A percentile compares a stretch with the other conserved stretches of the same genome.
These are phyloP conservation scores for Drosophila erecta DNA, from an alignment of 1,140 invertebrate species.

Conservation along the genomic window DNA sequence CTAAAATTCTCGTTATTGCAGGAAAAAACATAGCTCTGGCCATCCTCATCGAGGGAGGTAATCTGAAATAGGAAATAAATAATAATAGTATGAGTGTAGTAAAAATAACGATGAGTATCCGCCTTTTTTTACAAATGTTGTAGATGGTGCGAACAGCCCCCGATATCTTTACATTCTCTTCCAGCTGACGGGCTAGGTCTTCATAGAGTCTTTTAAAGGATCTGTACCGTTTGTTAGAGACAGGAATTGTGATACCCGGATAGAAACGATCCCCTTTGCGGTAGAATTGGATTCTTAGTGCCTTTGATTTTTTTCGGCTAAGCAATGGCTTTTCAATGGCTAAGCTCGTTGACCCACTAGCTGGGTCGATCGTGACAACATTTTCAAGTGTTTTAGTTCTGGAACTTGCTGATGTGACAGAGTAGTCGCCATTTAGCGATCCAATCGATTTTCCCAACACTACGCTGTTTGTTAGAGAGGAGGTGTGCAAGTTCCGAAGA, in stretches of 20 bases:
- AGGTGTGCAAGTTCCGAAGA: slow-evolving; percentile 61
- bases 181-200: slow-evolving; percentile 94
- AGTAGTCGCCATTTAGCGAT: slow-evolving; percentile 70
- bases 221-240: slow-evolving; percentile 93
- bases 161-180: slow-evolving; percentile 93
- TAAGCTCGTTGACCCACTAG: slow-evolving; percentile 1
- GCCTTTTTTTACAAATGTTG: slow-evolving; percentile 94
- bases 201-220: slow-evolving; percentile 96
- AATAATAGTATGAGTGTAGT: neutral
- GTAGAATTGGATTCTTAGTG: slow-evolving; percentile 96
- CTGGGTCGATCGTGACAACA: slow-evolving; percentile 23
- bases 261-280: slow-evolving; percentile 98
- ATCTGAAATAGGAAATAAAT: slow-evolving; percentile 84
- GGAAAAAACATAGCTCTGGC: slow-evolving; percentile 96
- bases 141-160: slow-evolving; percentile 96
- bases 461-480: slow-evolving; percentile 60
- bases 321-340: too few species aligned
- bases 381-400: slow-evolving; percentile 7
- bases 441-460: slow-evolving; percentile 75
- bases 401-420: slow-evolving; percentile 44
- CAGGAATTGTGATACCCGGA: slow-evolving; percentile 95
- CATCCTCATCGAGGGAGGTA: slow-evolving; percentile 92
- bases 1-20: slow-evolving; percentile 94
- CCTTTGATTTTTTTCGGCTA: slow-evolving; percentile 88
- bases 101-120: slow-evolving; percentile 51